These are phyloP conservation scores for Virgularia gustaviana DNA, from an alignment of 92 coral and sea anemone species.

Conservation along the genomic window DNA sequence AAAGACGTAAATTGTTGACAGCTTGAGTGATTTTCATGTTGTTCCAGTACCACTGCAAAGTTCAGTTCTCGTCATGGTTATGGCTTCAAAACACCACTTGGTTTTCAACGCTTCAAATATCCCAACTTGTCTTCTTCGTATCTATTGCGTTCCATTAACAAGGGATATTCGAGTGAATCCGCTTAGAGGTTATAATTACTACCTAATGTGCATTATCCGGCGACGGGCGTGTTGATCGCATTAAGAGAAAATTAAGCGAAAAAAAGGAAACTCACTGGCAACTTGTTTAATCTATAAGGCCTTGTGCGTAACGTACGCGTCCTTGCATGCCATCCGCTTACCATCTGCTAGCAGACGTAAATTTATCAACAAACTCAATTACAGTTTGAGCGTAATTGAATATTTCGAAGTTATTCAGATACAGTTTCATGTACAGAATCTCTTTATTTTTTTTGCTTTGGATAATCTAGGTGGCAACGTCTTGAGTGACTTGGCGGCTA, in stretches of 20 bases:
- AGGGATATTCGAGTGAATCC: slow-evolving; percentile 36
- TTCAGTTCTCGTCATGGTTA: background rate
- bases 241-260: slow-evolving; percentile 38
- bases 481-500: no score
- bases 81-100: background rate
- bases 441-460: no score
- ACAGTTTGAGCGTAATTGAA: background rate
- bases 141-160: slow-evolving; percentile 36
- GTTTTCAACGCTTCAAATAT: slow-evolving; percentile 20
- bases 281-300: slow-evolving; percentile 26
- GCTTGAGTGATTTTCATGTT: slow-evolving; percentile 32
- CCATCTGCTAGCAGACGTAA: slow-evolving; percentile 25
- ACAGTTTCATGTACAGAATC: no score
- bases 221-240: slow-evolving; percentile 50
- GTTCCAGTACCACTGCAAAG: slow-evolving; percentile 40
- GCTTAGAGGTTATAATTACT: slow-evolving; percentile 36
- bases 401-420: background rate
- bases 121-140: slow-evolving; percentile 11
- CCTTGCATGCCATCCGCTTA: slow-evolving; percentile 31
- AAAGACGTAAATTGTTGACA: slow-evolving; percentile 39
- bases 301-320: no score
- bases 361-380: slow-evolving; percentile 12
- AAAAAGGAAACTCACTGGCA: slow-evolving; percentile 8
- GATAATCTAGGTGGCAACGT: no score
- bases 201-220: slow-evolving; percentile 43